These are phyloP conservation scores for Columbina picui DNA, from an alignment of 2,113 vertebrate species.

Conservation along the genomic window DNA sequence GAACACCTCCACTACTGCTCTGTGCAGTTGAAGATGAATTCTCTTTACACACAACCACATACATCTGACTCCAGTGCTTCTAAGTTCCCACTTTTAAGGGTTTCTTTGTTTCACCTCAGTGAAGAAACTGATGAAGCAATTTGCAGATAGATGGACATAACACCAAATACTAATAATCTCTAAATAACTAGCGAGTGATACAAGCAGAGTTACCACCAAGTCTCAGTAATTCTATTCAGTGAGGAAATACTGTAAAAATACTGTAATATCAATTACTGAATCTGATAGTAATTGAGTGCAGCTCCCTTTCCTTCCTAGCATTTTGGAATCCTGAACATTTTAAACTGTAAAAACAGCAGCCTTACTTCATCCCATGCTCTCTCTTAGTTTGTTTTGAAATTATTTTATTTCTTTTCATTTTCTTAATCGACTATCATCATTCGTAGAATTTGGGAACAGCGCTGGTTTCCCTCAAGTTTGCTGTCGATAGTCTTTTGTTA, in stretches of 20 bases:
- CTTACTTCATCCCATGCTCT: rapidly evolving
- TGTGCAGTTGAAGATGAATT: not conserved
- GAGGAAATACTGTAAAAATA: not conserved
- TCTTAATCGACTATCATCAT: not conserved
- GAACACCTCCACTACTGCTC: not conserved
- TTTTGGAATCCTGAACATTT: not conserved
- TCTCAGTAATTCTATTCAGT: not conserved
- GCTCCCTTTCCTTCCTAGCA: not conserved
- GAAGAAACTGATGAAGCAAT: not conserved
- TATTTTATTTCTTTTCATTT: not conserved
- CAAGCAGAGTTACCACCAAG: not conserved
- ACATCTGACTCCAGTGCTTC: not conserved
- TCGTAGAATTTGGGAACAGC: not conserved
- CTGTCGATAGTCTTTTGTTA: not conserved
- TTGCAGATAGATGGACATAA: not conserved
- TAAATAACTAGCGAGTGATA: not conserved
- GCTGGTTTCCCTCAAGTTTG: not conserved
- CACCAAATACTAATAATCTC: not conserved
- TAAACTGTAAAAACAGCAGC: not conserved
- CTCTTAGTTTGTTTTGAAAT: not conserved
- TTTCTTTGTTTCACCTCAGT: not conserved
- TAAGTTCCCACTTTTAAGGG: not conserved
- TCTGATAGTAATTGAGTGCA: not conserved
- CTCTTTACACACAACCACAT: not conserved
- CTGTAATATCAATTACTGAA: not conserved